Base-by-base conservation (phyloP, 2,888 invertebrate species). In the Drosophila testacea region DNA sequence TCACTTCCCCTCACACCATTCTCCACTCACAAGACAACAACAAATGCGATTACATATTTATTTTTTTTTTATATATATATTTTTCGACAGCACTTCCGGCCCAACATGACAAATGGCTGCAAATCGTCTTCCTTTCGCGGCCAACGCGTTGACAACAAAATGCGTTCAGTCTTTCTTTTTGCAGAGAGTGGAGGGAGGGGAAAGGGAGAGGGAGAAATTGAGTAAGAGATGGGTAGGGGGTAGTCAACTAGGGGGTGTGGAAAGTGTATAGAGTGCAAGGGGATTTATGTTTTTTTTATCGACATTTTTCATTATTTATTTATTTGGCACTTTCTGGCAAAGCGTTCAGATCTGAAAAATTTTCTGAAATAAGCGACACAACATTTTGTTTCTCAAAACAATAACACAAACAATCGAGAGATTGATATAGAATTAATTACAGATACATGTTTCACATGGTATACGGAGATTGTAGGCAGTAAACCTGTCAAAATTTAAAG, bases 111-210 rank as follows among this genome's bases (percentile, higher is more conserved):
- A 85, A 85, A 85, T 85, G 89, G 89, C 84, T 83, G 87, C 86
- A 88, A 85, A 85, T 88, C 89, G 89, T 83, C 86, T 85, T 86
- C 87, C 89, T 86, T 86, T 79, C 89, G 86, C 88, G 83, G 62
- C 80, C 80, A 77, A 75, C 78, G 70, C 74, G 81, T 81, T 86
- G 83, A 83, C 86, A 80, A 79, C 83, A 71, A 85, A 83, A 78
- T 83, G 83, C 34, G 50, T 50, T 36, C 22, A 16, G 10, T 48
- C 13, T 32, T 32, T 48, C 4, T 16, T 4, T 34, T 50, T 1
- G 13, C 16, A 10, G 11, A 2, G 6, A 7, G 30, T 13, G 28
- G 1, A 16, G 27, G 4, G 13, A 11, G 36, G 32, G 32, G 30
- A 7, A 5, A 0, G 6, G 32, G 5, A 22, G 22, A 1, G 22